A percentile compares a stretch with the other conserved stretches of the same genome.
phyloP scores from a whole-genome alignment of 2,888 invertebrate genomes.

The Corbicula japonica region DNA sequence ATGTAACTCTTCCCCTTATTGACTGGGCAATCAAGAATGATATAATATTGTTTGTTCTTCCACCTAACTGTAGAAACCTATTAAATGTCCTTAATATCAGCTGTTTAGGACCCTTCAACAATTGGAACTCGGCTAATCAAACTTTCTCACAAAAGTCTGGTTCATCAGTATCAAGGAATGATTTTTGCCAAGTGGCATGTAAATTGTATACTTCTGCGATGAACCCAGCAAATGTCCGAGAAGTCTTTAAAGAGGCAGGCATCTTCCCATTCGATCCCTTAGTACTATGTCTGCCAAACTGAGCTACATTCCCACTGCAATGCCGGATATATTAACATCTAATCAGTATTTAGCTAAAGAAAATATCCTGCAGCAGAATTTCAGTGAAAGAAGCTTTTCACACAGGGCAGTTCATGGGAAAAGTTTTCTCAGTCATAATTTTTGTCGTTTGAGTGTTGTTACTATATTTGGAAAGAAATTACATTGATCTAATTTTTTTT shows the following conservation, averaged over 20 bases:
- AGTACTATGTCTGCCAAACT: background rate
- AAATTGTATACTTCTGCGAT: slow-evolving; percentile 25
- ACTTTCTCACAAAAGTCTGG: slow-evolving; percentile 20
- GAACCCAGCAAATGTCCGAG: background rate
- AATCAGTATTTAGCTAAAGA: too few relatives aligned
- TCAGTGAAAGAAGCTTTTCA: too few relatives aligned
- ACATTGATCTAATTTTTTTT: too few relatives aligned
- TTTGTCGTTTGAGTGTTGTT: too few relatives aligned
- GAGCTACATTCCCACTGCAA: too few relatives aligned
- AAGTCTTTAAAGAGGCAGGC: background rate
- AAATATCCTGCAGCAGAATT: too few relatives aligned
- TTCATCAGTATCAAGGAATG: background rate
- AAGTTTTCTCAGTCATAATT: too few relatives aligned
- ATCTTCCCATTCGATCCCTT: background rate
- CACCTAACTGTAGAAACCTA: slow-evolving; percentile 53
- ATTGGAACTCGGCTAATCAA: slow-evolving; percentile 36
- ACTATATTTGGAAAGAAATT: too few relatives aligned
- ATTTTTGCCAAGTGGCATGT: slow-evolving; percentile 38
- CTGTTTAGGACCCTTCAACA: slow-evolving; percentile 47
- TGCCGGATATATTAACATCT: too few relatives aligned
- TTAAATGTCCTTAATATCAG: slow-evolving; percentile 50
- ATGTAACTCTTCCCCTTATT: slow-evolving; percentile 41
- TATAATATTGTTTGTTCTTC: slow-evolving; percentile 51
- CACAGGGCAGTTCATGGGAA: too few relatives aligned
- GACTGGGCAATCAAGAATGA: slow-evolving; percentile 40